Evolutionary conservation across 2,113 vertebrate genomes (phyloP), one percentile per base, ranked within the genome.

Genomic region (Uria aalge): DNA sequence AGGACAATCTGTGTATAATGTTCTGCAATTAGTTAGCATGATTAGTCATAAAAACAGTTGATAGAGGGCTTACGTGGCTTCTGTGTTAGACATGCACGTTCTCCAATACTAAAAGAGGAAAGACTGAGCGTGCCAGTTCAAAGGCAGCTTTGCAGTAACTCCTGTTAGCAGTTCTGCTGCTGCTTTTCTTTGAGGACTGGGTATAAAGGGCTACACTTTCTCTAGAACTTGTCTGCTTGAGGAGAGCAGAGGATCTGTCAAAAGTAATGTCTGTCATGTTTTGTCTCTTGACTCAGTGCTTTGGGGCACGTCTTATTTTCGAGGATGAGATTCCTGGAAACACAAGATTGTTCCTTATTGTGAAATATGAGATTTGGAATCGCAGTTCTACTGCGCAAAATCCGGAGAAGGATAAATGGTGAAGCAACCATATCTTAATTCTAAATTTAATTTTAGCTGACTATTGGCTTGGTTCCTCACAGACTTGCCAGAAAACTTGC

Each of bases 401-500:
- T 68, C 68, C 59, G 64, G 55, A 57, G 47, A 20, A 76, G 24
- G 30, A 38, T 73, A 74, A 96, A 83, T 87, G 57, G 15, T 77
- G 72, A 88, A 57, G 43, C 30, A 96, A 66, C 40, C 3, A 9
- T 53, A 59, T 72, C 56, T 93, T 83, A 95, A 85, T 71, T 66
- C 32, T 52, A 73, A 76, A 82, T 82, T 90, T 90, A 86, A 90
- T 81, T 64, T 93, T 79, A 84, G 38, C 64, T 92, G 47, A 64
- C 19, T 67, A 19, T 91, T 93, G 92, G 67, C 88, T 95, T 87
- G 53, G 41, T 76, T 95, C 78, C 59, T 80, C 21, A 32, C 34
- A 76, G 41, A n/a, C 73, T 93, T 93, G 89, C 73, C 82, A 91
- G 82, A 82, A 91, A 82, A 83, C 89, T 56, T 93, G 67, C 57